phyloP scores from a whole-genome alignment of 2,797 vertebrate genomes.

The Diplodus sargus region DNA sequence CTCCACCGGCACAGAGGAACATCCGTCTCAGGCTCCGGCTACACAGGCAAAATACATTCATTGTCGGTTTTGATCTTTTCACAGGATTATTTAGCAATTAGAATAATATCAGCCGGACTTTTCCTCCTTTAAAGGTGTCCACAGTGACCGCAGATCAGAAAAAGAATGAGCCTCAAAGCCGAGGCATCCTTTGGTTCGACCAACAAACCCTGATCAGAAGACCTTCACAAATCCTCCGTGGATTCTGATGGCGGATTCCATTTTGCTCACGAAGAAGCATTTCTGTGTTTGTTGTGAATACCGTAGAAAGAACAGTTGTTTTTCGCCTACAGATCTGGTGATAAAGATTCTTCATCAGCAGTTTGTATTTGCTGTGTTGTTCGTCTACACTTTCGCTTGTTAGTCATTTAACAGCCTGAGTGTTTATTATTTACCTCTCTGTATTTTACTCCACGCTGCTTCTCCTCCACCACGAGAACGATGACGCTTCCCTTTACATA shows the following conservation, averaged over 20 bases:
- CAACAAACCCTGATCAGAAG: background rate
- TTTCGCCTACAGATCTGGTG: background rate
- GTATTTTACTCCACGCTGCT: background rate
- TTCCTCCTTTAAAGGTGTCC: background rate
- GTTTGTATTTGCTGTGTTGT: background rate
- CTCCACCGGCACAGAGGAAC: background rate
- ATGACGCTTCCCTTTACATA: background rate
- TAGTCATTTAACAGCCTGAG: slow-evolving; percentile 3
- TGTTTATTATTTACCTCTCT: slow-evolving; percentile 9
- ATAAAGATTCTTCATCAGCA: background rate
- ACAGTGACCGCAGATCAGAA: background rate
- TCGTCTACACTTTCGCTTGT: background rate
- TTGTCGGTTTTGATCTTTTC: slow-evolving; percentile 5
- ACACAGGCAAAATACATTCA: background rate
- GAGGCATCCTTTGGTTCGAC: background rate
- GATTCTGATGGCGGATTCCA: background rate
- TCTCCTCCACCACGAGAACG: background rate
- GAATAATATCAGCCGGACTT: background rate
- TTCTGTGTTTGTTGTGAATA: background rate
- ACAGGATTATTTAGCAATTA: background rate
- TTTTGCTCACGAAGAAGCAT: background rate
- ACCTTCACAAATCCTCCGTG: background rate
- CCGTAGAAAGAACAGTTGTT: background rate
- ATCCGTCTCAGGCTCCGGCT: background rate
- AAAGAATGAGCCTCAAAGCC: slow-evolving; percentile 1